These are phyloP conservation scores for Alligator mississippiensis DNA, from an alignment of 2,113 vertebrate genomes.

Conservation along the genomic window DNA sequence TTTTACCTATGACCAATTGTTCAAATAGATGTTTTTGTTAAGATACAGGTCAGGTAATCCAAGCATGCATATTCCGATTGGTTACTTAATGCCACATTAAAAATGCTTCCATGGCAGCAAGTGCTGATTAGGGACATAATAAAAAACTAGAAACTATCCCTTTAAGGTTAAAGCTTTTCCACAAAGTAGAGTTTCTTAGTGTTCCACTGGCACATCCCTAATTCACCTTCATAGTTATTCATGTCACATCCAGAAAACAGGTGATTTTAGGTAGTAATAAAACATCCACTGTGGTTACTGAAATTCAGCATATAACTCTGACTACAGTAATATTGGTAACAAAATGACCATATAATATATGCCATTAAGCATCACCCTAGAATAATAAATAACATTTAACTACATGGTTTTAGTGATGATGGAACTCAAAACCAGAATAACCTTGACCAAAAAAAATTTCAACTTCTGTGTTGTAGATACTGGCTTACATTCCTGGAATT, in stretches of 20 bases:
- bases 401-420: not conserved
- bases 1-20: not conserved
- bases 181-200: not conserved
- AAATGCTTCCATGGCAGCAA: not conserved
- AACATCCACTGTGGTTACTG: not conserved
- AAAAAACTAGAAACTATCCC: not conserved
- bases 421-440: not conserved
- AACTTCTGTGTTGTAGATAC: not conserved
- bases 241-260: not conserved
- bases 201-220: not conserved
- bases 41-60: not conserved
- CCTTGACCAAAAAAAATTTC: not conserved
- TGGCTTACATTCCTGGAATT: not conserved
- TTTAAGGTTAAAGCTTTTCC: not conserved
- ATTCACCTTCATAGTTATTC: not conserved
- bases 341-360: not conserved
- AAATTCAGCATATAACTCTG: conserved; percentile 5
- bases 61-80: not conserved
- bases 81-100: not conserved
- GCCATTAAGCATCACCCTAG: not conserved
- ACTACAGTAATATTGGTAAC: not conserved
- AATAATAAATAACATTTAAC: not conserved
- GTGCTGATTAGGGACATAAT: not conserved
- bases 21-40: not conserved
- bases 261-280: conserved; percentile 3